phyloP scores from a whole-genome alignment of 2,113 vertebrate species.

The Oophaga pumilio region DNA sequence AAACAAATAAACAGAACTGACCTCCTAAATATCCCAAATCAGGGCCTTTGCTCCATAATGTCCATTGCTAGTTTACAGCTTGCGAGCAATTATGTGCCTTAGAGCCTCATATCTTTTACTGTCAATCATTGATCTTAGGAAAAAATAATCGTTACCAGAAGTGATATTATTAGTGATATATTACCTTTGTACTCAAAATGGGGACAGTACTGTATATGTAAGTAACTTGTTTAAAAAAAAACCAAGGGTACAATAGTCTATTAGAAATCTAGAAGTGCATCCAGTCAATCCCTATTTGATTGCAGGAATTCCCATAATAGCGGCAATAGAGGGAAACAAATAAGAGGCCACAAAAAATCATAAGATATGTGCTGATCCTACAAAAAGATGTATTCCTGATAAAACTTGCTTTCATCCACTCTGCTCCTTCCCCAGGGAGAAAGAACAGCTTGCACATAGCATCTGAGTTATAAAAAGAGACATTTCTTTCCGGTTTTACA shows the following conservation, averaged over 20 bases:
- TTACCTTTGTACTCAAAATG: neutral
- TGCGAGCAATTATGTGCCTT: too few relatives aligned
- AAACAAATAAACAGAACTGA: too few relatives aligned
- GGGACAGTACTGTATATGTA: neutral
- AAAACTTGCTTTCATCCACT: constrained; percentile 54
- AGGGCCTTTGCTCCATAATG: too few relatives aligned
- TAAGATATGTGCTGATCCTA: constrained; percentile 41
- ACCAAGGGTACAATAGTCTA: neutral
- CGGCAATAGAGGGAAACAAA: constrained; percentile 5
- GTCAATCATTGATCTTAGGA: too few relatives aligned
- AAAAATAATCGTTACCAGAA: too few relatives aligned
- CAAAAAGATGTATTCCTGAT: constrained; percentile 55
- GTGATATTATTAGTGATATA: neutral
- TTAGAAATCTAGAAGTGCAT: constrained; percentile 25
- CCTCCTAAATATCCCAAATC: too few relatives aligned
- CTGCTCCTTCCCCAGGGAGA: constrained; percentile 48
- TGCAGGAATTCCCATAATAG: neutral
- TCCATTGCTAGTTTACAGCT: too few relatives aligned
- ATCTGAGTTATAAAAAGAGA: constrained; percentile 61
- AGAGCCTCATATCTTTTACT: too few relatives aligned
- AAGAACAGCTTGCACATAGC: constrained; percentile 46
- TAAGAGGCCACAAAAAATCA: constrained; percentile 19
- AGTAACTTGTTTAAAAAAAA: neutral
- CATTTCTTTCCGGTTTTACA: constrained; percentile 62
- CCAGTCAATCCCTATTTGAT: neutral